Evolutionary conservation across 2,797 vertebrate genomes (phyloP), one percentile per base, ranked within the genome.

Genomic region (Tokudaia tokunoshimensis): DNA sequence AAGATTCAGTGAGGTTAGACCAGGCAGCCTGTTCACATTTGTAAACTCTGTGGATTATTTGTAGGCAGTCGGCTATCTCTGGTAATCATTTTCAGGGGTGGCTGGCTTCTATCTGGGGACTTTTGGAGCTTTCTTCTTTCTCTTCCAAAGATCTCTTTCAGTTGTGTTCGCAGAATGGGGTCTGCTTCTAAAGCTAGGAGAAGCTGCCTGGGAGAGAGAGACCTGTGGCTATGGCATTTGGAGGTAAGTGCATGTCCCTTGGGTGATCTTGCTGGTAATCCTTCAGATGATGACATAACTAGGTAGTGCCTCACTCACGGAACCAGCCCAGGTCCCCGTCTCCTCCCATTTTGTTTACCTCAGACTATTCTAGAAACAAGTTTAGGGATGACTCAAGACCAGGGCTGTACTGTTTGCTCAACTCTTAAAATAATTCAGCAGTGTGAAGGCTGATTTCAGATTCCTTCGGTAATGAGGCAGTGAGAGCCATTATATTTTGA

Each of bases 331-430:
- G 81, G 88, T n/a, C 24, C 65, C 41, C 0, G 6, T 24, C 70
- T 52, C 65, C 44, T 55, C 24, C 81, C 78, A 14, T 41, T 76
- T n/a, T 79, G 82, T 94, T 97, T 37, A 84, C 59, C 74, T 89
- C 84, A 52, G 24, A 19, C 88, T 74, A 4, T 65, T 92, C 55
- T 50, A 78, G 72, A 90, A 84, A 83, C 78, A 13, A 55, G 37
- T 19, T 44, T 85, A 57, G 34, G 5, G 52, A 29, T 80, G 92
- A 89, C 89, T 95, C 50, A 41, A 57, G 31, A 9, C 19, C 1
- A 1, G 29, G 11, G 41, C 55, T 57, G 65, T 29, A 70, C 34
- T 47, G 0, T 63, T 37, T 50, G 29, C 52, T 61, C 50, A 70
- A 47, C 76, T 44, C 59, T 92, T 93, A 17, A 78, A 67, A 52